Conservation (phyloP, 2,113 vertebrate genomes). For the Microcebus murinus region DNA sequence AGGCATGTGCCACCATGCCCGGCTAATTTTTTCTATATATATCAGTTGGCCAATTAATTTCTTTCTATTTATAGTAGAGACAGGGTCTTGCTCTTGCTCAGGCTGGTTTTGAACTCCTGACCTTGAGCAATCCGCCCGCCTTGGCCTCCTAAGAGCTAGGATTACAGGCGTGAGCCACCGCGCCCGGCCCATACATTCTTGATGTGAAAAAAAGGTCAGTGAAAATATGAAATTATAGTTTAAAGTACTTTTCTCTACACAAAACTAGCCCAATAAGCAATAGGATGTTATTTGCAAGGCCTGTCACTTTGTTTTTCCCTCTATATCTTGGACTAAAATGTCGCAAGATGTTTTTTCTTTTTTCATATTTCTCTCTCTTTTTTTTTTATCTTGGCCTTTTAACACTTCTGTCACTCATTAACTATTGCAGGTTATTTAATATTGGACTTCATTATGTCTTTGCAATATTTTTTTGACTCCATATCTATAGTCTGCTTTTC, state of each 20-base stretch:
- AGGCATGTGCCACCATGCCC: no score
- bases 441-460: background rate
- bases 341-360: background rate
- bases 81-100: no score
- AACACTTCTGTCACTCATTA: background rate
- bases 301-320: background rate
- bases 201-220: background rate
- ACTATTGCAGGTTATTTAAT: background rate
- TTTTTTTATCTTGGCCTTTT: background rate
- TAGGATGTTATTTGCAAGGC: background rate
- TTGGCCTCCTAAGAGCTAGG: no score
- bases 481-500: background rate
- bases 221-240: constrained; percentile 41
- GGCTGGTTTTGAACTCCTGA: no score
- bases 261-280: background rate
- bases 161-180: no score
- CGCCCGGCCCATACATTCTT: background rate
- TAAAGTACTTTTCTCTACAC: background rate
- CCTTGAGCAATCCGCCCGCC: no score
- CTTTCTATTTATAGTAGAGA: no score
- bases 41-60: no score
- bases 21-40: no score
- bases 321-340: background rate
- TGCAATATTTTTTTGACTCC: background rate
- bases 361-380: background rate